Conservation (phyloP, 1,140 invertebrate genomes). For the Drosophila quadrilineata region DNA sequence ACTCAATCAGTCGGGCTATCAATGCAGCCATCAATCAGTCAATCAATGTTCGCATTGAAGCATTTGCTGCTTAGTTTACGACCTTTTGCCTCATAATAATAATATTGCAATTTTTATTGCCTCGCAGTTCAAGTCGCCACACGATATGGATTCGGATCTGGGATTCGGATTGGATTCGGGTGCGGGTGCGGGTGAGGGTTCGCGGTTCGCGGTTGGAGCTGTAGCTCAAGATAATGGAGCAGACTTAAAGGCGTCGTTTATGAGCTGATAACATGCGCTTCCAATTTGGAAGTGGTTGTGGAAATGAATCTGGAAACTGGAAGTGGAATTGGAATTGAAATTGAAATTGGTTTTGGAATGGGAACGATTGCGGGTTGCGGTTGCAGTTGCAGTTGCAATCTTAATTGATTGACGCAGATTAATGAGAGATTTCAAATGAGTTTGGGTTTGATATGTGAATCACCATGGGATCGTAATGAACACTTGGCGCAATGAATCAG, state of each 20-base stretch:
- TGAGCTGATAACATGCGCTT: conserved; percentile 30
- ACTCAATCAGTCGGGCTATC: background rate
- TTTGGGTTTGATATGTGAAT: no score
- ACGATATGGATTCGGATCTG: no score
- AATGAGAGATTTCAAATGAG: no score
- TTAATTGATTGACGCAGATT: no score
- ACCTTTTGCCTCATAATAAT: conserved; percentile 38
- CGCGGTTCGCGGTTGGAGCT: no score
- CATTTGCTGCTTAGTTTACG: conserved; percentile 41
- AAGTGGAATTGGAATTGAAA: background rate
- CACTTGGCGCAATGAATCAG: no score
- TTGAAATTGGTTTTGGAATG: background rate
- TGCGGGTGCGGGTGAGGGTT: no score
- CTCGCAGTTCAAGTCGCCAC: no score
- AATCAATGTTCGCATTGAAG: conserved; percentile 17
- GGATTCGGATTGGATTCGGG: no score
- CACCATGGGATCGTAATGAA: no score
- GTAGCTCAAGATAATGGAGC: conserved; percentile 42
- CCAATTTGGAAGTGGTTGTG: background rate
- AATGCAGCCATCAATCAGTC: conserved; percentile 14
- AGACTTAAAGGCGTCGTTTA: conserved; percentile 62
- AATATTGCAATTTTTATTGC: conserved; percentile 52
- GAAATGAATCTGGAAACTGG: background rate
- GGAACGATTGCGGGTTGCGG: no score
- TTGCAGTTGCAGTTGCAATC: no score